Conservation (phyloP, 2,113 vertebrate species). For the Platichthys stellatus region DNA sequence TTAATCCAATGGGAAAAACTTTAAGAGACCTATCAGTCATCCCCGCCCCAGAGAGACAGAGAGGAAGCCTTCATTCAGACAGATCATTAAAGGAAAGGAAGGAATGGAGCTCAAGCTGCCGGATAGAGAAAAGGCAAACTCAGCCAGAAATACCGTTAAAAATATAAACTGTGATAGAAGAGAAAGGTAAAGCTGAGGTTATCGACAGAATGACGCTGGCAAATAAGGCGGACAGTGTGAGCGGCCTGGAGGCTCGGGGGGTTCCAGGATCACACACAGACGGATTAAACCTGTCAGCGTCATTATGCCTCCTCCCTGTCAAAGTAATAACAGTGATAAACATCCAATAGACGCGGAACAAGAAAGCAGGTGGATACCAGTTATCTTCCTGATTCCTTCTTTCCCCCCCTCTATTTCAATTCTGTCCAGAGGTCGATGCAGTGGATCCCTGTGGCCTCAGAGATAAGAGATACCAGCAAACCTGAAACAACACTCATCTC, state of each 20-base stretch:
- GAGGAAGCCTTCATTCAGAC: conserved; percentile 35
- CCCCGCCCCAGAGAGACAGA: conserved; percentile 22
- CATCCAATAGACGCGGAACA: background rate
- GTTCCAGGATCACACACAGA: background rate
- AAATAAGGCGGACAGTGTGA: conserved; percentile 9
- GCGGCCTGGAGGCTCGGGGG: conserved; percentile 28
- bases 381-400: conserved; percentile 3
- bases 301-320: conserved; percentile 26
- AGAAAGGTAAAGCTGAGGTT: conserved; percentile 19
- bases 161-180: conserved; percentile 25
- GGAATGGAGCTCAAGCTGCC: conserved; percentile 24
- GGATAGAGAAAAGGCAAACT: conserved; percentile 4
- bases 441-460: background rate
- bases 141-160: conserved; percentile 26
- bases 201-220: conserved; percentile 17
- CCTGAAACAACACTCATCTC: too few relatives aligned
- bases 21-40: conserved; percentile 37
- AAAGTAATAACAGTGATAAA: conserved; percentile 38
- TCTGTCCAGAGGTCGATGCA: background rate
- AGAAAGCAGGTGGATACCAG: conserved; percentile 3
- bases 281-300: conserved; percentile 35
- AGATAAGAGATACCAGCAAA: background rate
- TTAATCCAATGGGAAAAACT: conserved; percentile 52
- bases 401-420: background rate
- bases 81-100: conserved; percentile 51